phyloP scores from a whole-genome alignment of 2,888 invertebrate genomes.

The Andrena bucephala region DNA sequence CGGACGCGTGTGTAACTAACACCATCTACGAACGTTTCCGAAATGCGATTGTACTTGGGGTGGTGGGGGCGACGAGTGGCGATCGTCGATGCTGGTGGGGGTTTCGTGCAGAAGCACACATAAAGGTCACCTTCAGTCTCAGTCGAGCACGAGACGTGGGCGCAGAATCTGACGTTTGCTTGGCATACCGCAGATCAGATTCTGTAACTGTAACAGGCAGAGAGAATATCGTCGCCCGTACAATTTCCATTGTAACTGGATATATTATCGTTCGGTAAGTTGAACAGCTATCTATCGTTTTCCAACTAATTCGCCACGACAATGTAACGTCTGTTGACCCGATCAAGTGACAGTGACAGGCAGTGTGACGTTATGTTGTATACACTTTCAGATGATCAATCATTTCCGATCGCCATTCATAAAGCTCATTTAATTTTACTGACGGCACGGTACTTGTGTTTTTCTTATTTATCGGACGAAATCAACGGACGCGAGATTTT shows the following conservation, averaged over 20 bases:
- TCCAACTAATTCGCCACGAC: background rate
- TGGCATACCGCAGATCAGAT: background rate
- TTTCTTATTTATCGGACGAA: background rate
- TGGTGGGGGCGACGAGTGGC: conserved; percentile 41
- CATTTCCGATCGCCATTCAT: background rate
- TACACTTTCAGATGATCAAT: conserved; percentile 7
- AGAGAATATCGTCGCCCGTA: background rate
- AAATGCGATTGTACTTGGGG: conserved; percentile 43
- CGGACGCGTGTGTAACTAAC: conserved; percentile 25
- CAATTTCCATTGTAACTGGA: background rate
- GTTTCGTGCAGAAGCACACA: conserved; percentile 48
- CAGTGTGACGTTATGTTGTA: conserved; percentile 40
- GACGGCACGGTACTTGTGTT: background rate
- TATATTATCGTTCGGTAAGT: conserved; percentile 43
- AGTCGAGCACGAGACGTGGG: conserved; percentile 74
- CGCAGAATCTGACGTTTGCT: conserved; percentile 58
- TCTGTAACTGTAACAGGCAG: background rate
- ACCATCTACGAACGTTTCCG: conserved; percentile 53
- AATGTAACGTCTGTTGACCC: background rate
- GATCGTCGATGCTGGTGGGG: conserved; percentile 37
- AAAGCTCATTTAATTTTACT: background rate
- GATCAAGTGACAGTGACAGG: conserved; percentile 39
- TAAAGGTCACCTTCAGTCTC: conserved; percentile 83
- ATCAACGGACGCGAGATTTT: background rate
- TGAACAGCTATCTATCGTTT: background rate